Percentiles rank a stretch among this genome's conserved stretches.
Evolutionary conservation across 2,888 invertebrate species (phyloP).

Genomic region (Shargacucullia verbasci): DNA sequence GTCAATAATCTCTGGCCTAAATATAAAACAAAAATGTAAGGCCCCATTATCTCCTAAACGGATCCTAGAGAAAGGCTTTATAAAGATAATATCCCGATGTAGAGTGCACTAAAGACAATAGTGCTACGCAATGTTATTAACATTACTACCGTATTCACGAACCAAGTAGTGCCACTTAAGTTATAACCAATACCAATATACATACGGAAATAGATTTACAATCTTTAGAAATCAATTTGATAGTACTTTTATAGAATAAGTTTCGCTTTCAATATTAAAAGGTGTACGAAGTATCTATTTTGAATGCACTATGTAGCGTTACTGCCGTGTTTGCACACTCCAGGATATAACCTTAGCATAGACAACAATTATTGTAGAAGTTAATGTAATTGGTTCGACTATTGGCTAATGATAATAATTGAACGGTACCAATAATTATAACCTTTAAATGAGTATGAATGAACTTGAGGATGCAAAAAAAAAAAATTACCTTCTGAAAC

Average conservation of each 20-base stretch:
- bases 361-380: conserved; percentile 3
- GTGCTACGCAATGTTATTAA: conserved; percentile 27
- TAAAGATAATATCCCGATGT: conserved; percentile 46
- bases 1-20: conserved; percentile 26
- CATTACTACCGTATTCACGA: conserved; percentile 19
- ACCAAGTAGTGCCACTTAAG: conserved; percentile 15
- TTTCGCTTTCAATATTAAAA: conserved; percentile 15
- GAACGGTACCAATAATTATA: conserved; percentile 5
- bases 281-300: conserved; percentile 4
- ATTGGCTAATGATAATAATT: conserved; percentile 6
- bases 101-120: conserved; percentile 16
- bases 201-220: conserved; percentile 23
- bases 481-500: conserved; percentile 53
- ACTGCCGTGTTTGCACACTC: conserved; percentile 17
- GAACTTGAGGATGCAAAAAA: conserved; percentile 44
- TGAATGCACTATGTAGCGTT: conserved; percentile 3
- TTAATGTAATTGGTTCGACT: conserved; percentile 7
- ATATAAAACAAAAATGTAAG: conserved; percentile 26
- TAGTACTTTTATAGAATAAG: conserved; percentile 4
- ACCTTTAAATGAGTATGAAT: conserved; percentile 28
- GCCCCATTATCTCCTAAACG: conserved; percentile 26
- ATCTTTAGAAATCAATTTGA: conserved; percentile 1
- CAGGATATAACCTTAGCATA: conserved; percentile 38
- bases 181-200: conserved; percentile 12
- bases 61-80: neutral